Percentiles rank a stretch among this genome's conserved stretches.
Conservation (phyloP, 2,888 invertebrate genomes). For the Gari tellinella region DNA sequence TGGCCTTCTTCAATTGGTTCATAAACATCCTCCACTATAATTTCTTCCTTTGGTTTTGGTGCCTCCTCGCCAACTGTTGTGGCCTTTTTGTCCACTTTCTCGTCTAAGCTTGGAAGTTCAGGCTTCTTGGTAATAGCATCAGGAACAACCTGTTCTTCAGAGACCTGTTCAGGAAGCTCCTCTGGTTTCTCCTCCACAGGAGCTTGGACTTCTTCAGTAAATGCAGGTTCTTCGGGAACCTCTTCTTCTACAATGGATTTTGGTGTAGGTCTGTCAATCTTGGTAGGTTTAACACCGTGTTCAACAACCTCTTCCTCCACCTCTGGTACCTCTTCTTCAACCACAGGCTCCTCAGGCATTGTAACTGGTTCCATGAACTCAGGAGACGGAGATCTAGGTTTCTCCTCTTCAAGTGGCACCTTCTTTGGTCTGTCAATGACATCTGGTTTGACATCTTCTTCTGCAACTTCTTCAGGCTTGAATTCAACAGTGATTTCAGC, state of each 20-base stretch:
- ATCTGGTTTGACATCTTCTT: constrained; percentile 58
- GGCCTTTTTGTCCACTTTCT: constrained; percentile 58
- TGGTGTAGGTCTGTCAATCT: constrained; percentile 71
- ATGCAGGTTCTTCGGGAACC: constrained; percentile 63
- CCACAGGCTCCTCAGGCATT: constrained; percentile 36
- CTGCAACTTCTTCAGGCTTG: constrained; percentile 61
- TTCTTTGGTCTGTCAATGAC: constrained; percentile 67
- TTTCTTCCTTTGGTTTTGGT: constrained; percentile 60
- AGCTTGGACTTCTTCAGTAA: constrained; percentile 39
- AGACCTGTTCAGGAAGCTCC: constrained; percentile 40
- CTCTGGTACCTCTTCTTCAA: constrained; percentile 50
- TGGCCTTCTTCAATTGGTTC: constrained; percentile 70
- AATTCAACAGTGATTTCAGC: constrained; percentile 32
- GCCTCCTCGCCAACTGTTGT: constrained; percentile 63
- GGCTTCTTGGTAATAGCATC: constrained; percentile 67
- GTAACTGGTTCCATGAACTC: constrained; percentile 11
- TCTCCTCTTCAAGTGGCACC: constrained; percentile 55
- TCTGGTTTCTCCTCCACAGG: constrained; percentile 54
- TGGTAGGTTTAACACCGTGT: constrained; percentile 64
- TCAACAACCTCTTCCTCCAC: constrained; percentile 67
- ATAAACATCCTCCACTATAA: constrained; percentile 59
- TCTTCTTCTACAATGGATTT: constrained; percentile 71
- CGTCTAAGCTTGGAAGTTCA: constrained; percentile 61
- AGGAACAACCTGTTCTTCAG: constrained; percentile 60
- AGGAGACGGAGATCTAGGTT: constrained; percentile 58